Base-by-base conservation (phyloP, 37 sponge, comb jelly and placozoan species). In the Petrosia ficiformis region DNA sequence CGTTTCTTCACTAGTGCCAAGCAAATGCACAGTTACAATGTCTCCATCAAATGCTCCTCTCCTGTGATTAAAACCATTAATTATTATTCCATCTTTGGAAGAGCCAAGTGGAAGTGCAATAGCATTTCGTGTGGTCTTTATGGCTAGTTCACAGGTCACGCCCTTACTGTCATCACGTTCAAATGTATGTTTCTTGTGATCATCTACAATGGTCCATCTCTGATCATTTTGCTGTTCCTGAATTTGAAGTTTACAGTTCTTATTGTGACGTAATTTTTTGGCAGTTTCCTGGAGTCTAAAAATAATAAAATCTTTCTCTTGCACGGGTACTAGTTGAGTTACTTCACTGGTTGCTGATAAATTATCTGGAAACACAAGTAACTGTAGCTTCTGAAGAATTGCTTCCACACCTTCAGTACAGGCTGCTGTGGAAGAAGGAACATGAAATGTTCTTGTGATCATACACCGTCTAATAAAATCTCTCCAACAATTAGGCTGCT, bases 401-500 rank as follows among this genome's bases (percentile, higher is more conserved):
- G 2, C 39, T 19, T 56, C 21, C 1, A 52, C 19, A 10, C 3
- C 34, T 2, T n/a, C 36, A 11, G 19, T 14, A 77, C 14, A 16
- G 11, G 31, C 28, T 5, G 24, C 3, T 4, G 28, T 4, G n/a
- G 22, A 22, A 6, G n/a, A 54, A 24, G 77, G 71, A 0, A 76
- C 32, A 21, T 39, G 5, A 28, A 83, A 34, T 14, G 77, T 71
- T n/a, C 72, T 26, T 36, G 65, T 68, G 8, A 41, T 22, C 22
- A 84, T 32, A 40, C 85, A 84, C n/a, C 79, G 36, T 64, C 77
- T 43, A 0, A 84, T 70, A 52, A 67, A 78, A 6, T 71, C 73
- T 11, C 19, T 33, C 85, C 85, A 84, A 71, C 85, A 84, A n/a
- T n/a, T n/a, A 19, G 19, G 34, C 21, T n/a, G 54, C 64, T 39